These are phyloP conservation scores for Agonum fuliginosum DNA, from an alignment of 2,888 invertebrate species.

Conservation along the genomic window DNA sequence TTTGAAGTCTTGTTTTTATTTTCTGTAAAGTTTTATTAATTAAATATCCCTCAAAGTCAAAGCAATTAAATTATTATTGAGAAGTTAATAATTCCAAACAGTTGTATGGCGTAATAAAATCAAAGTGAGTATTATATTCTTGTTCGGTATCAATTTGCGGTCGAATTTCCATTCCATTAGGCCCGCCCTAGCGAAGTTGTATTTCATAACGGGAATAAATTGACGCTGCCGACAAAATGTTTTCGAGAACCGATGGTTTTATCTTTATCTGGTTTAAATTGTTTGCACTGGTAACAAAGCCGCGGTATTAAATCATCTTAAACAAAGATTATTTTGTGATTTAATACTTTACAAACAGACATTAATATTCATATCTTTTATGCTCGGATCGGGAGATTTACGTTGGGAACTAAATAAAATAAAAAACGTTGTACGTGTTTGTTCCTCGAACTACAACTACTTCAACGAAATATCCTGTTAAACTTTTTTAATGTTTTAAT, in stretches of 20 bases:
- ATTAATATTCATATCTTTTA: constrained; percentile 57
- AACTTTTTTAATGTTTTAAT: constrained; percentile 43
- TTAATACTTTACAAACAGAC: constrained; percentile 58
- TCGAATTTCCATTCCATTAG: constrained; percentile 49
- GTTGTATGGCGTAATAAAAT: neutral
- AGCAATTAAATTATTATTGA: constrained; percentile 39
- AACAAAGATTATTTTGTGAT: constrained; percentile 56
- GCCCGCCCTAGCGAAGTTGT: constrained; percentile 27
- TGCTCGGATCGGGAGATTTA: constrained; percentile 51
- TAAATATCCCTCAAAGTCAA: neutral
- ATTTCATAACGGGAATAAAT: constrained; percentile 47
- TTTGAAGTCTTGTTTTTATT: constrained; percentile 33
- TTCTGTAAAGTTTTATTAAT: constrained; percentile 15
- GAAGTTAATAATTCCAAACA: constrained; percentile 14
- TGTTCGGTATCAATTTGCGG: constrained; percentile 52
- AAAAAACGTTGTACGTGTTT: constrained; percentile 35
- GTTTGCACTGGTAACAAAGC: constrained; percentile 54
- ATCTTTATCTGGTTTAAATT: constrained; percentile 53
- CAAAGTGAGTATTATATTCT: constrained; percentile 45
- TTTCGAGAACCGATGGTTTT: constrained; percentile 51
- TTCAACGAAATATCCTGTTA: constrained; percentile 20
- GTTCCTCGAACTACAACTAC: constrained; percentile 16
- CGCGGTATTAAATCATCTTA: constrained; percentile 52
- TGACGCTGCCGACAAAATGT: constrained; percentile 43
- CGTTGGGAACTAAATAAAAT: constrained; percentile 51